These are phyloP conservation scores for Archaeoteleia sp. DNA, from an alignment of 2,888 invertebrate species.

Conservation along the genomic window DNA sequence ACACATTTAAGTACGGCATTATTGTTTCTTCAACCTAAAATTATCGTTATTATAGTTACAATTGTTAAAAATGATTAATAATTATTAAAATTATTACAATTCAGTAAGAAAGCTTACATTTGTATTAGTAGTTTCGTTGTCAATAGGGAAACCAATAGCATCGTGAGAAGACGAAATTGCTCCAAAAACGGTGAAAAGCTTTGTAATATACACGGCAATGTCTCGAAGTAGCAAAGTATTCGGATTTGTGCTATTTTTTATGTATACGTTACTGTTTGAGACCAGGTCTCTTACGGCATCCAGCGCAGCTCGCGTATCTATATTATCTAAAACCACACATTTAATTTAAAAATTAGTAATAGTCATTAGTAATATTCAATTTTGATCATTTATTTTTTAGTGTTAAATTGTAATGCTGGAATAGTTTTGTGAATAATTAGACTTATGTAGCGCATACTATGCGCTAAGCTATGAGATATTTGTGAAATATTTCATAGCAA, in stretches of 20 bases:
- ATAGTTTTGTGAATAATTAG: no score
- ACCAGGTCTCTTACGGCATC: constrained; percentile 91
- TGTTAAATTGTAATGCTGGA: no score
- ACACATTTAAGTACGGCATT: constrained; percentile 90
- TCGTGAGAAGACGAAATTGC: constrained; percentile 81
- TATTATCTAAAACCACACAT: no score
- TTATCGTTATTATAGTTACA: no score
- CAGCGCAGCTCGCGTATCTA: constrained; percentile 93
- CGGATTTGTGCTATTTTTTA: constrained; percentile 79
- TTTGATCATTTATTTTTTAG: no score
- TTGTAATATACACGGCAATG: constrained; percentile 90
- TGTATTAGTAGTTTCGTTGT: constrained; percentile 69
- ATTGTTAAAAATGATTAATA: constrained; percentile 7
- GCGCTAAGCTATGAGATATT: no score
- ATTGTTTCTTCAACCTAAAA: constrained; percentile 83
- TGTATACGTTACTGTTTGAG: constrained; percentile 89
- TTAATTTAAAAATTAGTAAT: no score
- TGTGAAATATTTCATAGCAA: no score
- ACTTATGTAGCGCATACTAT: no score
- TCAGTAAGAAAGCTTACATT: constrained; percentile 73
- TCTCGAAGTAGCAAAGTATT: constrained; percentile 84
- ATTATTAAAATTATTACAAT: not conserved
- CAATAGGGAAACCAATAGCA: constrained; percentile 84
- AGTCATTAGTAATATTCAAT: no score
- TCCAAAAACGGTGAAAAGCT: constrained; percentile 86